These are phyloP conservation scores for Mongoloraphidia duomilia DNA, from an alignment of 2,888 invertebrate species.

Conservation along the genomic window DNA sequence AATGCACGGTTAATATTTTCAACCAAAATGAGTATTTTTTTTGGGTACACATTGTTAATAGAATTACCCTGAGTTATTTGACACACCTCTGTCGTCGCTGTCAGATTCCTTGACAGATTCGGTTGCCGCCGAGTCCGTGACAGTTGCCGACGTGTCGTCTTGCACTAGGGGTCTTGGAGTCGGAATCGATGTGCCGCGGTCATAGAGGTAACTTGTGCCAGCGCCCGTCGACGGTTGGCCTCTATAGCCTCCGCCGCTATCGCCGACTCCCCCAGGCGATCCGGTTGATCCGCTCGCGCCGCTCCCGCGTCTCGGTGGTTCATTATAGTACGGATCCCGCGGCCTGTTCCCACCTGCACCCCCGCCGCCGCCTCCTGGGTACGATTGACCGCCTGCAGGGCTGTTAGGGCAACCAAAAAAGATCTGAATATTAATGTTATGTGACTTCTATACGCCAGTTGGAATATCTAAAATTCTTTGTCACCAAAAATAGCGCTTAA, in stretches of 20 bases:
- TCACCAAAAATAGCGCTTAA: too few relatives aligned
- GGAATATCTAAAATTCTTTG: too few relatives aligned
- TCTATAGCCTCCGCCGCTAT: conserved; percentile 20
- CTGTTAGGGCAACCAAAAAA: conserved; percentile 10
- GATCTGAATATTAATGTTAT: conserved; percentile 5
- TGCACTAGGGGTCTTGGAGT: conserved; percentile 23
- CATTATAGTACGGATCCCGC: conserved; percentile 19
- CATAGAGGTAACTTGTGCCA: conserved; percentile 40
- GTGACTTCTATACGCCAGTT: too few relatives aligned
- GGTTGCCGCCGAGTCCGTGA: background rate
- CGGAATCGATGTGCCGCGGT: conserved; percentile 25
- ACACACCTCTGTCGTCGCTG: background rate
- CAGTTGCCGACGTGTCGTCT: conserved; percentile 18
- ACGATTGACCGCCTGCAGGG: conserved; percentile 11
- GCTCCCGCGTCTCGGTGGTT: background rate
- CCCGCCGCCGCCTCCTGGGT: background rate
- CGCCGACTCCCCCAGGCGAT: conserved; percentile 13
- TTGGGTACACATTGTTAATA: too few relatives aligned
- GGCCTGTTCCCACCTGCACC: conserved; percentile 14
- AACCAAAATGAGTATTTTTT: too few relatives aligned
- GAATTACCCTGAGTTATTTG: too few relatives aligned
- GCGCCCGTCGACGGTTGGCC: too few relatives aligned
- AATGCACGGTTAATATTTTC: too few relatives aligned
- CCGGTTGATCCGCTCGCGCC: conserved; percentile 2
- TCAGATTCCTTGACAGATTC: background rate